Evolutionary conservation across 2,888 invertebrate genomes (phyloP).

Genomic region (Desoria tigrina): DNA sequence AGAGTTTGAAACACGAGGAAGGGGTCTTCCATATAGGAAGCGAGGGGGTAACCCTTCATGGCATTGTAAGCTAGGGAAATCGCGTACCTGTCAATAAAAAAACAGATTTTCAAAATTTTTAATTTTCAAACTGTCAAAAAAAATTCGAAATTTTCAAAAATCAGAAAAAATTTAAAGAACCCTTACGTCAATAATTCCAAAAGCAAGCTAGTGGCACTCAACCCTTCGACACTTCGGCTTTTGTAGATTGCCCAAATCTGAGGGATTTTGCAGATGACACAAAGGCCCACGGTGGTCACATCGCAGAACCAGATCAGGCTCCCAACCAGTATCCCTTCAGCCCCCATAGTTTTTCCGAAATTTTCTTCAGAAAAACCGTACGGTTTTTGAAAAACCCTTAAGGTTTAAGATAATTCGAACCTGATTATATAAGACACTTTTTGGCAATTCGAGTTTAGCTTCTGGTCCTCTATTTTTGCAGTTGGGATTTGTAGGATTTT

Average conservation of each 20-base stretch:
- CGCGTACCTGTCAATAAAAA: slow-evolving; percentile 66
- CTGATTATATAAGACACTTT: no score
- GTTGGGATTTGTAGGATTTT: no score
- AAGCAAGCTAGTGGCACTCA: slow-evolving; percentile 66
- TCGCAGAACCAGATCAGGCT: slow-evolving; percentile 46
- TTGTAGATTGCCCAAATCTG: slow-evolving; percentile 71
- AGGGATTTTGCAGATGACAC: slow-evolving; percentile 77
- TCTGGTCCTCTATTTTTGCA: no score
- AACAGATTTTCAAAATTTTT: neutral
- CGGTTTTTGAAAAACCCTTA: no score
- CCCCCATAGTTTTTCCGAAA: slow-evolving; percentile 10
- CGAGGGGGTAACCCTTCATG: slow-evolving; percentile 69
- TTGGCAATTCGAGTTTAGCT: no score
- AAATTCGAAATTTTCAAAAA: no score
- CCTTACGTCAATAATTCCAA: slow-evolving; percentile 71
- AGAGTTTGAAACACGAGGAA: slow-evolving; percentile 75
- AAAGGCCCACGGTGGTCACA: slow-evolving; percentile 68
- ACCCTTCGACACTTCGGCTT: slow-evolving; percentile 69
- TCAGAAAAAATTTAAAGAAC: no score
- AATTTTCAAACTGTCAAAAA: no score
- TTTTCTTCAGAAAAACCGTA: neutral
- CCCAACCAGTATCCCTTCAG: neutral
- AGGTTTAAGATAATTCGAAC: no score
- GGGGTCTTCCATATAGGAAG: slow-evolving; percentile 83
- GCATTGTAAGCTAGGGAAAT: slow-evolving; percentile 80